Base-by-base conservation (phyloP, 2,888 invertebrate genomes). In the Spisula subtruncata region DNA sequence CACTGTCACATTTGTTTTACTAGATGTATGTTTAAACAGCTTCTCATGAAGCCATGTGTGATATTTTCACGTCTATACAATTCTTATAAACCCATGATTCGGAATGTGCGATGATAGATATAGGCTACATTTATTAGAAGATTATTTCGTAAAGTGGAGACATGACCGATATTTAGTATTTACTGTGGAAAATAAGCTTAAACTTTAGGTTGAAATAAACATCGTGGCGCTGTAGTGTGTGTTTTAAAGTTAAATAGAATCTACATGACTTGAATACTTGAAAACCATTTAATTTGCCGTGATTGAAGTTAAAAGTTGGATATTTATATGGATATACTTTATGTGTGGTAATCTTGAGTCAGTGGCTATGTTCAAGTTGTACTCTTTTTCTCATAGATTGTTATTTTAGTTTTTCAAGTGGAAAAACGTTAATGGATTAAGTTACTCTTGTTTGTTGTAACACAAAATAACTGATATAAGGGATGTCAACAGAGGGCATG, bases 1-100 rank as follows among this genome's bases (percentile, higher is more conserved):
- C 75, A 75, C 32, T 32, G 16, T 35, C 16, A 75, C 35, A 35
- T 75, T 71, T 75, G 35, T 75, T 35, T 35, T 14, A 75, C 35
- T 12, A 0, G 75, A 10, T 25, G 25, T n/a, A 5, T n/a, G 60
- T 41, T 71, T n/a, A 29, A 29, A 71, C 25, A 32, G 8, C 8
- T 25, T 71, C 71, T 71, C 71, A 75, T 2, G 75, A 35, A 75
- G 75, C 35, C 29, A 75, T 29, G 35, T 32, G 75, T 75, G 75
- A 75, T 32, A 75, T 32, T 35, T 75, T 75, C 35, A 25, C 2
- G 16, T 35, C 75, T 66, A 25, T 66, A 25, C 12, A 10, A 66
- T 25, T 66, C 25, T 25, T 66, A 66, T 66, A 10, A 25, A 51
- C 25, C n/a, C 1, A n/a, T n/a, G n/a, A 25, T 60, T 25, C 20